phyloP scores from a whole-genome alignment of 1,140 invertebrate genomes.

The Schmidtea mediterranea region DNA sequence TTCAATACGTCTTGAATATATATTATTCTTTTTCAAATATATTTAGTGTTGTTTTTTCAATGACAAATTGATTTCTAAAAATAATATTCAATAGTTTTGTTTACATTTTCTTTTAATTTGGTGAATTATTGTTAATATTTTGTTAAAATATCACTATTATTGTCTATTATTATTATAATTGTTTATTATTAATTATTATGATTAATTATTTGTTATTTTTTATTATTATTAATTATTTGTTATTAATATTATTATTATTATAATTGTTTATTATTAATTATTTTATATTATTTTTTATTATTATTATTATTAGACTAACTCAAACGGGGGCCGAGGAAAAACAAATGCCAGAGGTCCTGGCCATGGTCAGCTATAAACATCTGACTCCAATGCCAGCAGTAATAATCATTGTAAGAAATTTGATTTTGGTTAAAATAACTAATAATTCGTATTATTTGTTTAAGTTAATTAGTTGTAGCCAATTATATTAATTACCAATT shows the following conservation, averaged over 20 bases:
- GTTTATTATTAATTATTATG: neutral
- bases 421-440: constrained; percentile 1
- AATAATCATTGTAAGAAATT: constrained; percentile 50
- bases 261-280: neutral
- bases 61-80: too few species aligned
- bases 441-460: neutral
- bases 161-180: neutral
- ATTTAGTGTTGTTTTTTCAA: too few species aligned
- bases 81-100: too few species aligned
- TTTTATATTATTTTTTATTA: constrained; percentile 3
- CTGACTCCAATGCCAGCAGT: constrained; percentile 57
- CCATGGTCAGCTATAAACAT: constrained; percentile 50
- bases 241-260: neutral
- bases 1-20: too few species aligned
- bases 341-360: constrained; percentile 52
- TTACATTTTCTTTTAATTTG: too few species aligned
- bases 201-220: neutral
- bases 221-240: too few species aligned
- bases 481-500: too few species aligned
- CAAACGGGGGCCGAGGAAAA: constrained; percentile 66
- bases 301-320: constrained; percentile 48
- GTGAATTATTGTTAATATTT: too few species aligned
- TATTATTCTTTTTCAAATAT: too few species aligned
- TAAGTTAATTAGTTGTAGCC: constrained; percentile 12
- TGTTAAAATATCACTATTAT: too few species aligned